Base-by-base conservation (phyloP, 2,888 invertebrate species). In the Sminthurinus aureus region DNA sequence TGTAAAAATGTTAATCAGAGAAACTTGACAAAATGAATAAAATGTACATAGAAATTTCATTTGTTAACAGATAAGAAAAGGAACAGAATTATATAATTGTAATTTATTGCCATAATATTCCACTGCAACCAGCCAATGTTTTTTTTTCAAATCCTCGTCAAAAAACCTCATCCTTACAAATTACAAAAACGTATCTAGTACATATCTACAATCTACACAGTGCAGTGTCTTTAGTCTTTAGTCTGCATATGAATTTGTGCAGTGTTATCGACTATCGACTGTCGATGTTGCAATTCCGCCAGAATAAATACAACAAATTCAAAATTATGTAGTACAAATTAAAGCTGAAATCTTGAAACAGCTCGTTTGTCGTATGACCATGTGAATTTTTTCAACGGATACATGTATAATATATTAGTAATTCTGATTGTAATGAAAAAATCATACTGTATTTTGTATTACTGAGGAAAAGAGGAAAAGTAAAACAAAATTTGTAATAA, bases 381-480 rank as follows among this genome's bases (percentile, higher is more conserved):
- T 69, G 20, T 69, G 58, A 12, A 58, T 58, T 58, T 69, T 69
- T 22, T 11, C n/a, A 69, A 11, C 13, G 3, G 69, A 12, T 58
- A 12, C 15, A 15, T 12, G 58, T 58, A 11, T 58, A 58, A 58
- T 15, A 58, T 15, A 58, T n/a, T n/a, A n/a, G n/a, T n/a, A n/a
- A n/a, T n/a, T n/a, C n/a, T n/a, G n/a, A 58, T 58, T 58, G 4
- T 22, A 13, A n/a, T 71, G 20, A 12, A 71, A 13, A 0, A 2
- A 13, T 3, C 15, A 71, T 22, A 71, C n/a, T 71, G 69, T 69
- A 12, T 69, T 12, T 69, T 12, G 69, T 69, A 69, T n/a, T n/a
- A n/a, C n/a, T n/a, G n/a, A 77, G 22, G 20, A 77, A 58, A 52
- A 58, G 24, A 24, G 58, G 66, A 64, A 50, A 58, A 78, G 66